Evolutionary conservation across 2,113 vertebrate genomes (phyloP).

Genomic region (Mionectes macconnelli): DNA sequence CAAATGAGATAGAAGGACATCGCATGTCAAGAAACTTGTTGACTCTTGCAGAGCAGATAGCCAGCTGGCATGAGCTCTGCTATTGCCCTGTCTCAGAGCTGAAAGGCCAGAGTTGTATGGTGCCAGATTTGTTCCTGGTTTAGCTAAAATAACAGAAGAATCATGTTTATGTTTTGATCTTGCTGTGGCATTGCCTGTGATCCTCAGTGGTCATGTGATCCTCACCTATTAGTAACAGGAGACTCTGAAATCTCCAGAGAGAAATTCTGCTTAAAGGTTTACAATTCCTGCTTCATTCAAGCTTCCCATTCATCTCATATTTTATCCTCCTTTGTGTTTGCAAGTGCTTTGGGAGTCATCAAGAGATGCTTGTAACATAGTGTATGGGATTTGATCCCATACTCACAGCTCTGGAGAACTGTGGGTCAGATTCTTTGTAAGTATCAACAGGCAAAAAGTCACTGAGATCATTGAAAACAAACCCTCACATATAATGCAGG

Average conservation of each 20-base stretch:
- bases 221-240: not conserved
- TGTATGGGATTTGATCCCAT: not conserved
- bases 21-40: constrained; percentile 58
- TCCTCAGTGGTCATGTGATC: not conserved
- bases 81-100: constrained; percentile 37
- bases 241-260: not conserved
- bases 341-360: constrained; percentile 8
- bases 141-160: constrained; percentile 19
- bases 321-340: constrained; percentile 28
- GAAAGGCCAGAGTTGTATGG: constrained; percentile 25
- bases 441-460: not conserved
- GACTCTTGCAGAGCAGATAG: constrained; percentile 50
- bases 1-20: constrained; percentile 56
- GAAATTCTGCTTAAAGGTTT: constrained; percentile 9
- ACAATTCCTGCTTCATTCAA: constrained; percentile 41
- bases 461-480: not conserved
- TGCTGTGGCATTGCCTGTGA: not conserved
- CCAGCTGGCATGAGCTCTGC: constrained; percentile 27
- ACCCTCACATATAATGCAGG: accelerated
- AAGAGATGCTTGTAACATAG: not conserved
- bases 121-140: constrained; percentile 45
- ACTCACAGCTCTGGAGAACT: not conserved
- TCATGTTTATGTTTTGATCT: constrained; percentile 26
- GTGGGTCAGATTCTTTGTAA: not conserved
- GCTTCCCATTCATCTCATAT: constrained; percentile 39